phyloP scores from a whole-genome alignment of 2,888 invertebrate species.

The Tipula lateralis region DNA sequence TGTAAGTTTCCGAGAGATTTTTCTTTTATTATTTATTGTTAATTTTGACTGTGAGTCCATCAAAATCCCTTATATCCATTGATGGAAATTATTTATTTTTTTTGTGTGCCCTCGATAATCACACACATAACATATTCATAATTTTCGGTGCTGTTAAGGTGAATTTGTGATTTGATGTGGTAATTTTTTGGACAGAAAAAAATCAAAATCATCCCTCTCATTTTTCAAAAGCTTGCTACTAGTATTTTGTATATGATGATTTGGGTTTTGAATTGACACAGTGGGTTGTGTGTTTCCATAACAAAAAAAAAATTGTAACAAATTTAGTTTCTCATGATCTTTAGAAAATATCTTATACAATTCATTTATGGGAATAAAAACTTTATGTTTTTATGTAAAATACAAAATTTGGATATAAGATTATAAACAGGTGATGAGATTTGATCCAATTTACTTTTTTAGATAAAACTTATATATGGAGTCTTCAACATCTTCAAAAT shows the following conservation, averaged over 20 bases:
- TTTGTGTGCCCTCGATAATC: background rate
- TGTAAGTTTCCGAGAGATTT: constrained; percentile 15
- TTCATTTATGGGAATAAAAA: background rate
- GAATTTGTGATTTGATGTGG: constrained; percentile 24
- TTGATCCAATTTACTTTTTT: background rate
- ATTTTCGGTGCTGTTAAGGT: background rate
- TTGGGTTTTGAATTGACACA: background rate
- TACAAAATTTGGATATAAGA: background rate
- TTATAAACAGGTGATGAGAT: background rate
- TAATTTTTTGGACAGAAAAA: background rate
- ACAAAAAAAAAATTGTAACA: background rate
- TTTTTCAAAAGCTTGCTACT: background rate
- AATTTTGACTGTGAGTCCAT: constrained; percentile 5
- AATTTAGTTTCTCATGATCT: background rate
- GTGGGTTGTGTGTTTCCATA: background rate
- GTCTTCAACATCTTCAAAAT: too few species aligned
- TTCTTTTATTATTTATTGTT: background rate
- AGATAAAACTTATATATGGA: too few species aligned
- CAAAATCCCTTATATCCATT: constrained; percentile 19
- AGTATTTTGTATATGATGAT: background rate
- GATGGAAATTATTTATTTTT: background rate
- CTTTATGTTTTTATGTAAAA: background rate
- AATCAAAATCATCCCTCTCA: background rate
- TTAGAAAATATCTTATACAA: background rate
- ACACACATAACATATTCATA: constrained; percentile 5